Base-by-base conservation (phyloP, 2,888 invertebrate genomes). In the Dicranocentrus wangi region DNA sequence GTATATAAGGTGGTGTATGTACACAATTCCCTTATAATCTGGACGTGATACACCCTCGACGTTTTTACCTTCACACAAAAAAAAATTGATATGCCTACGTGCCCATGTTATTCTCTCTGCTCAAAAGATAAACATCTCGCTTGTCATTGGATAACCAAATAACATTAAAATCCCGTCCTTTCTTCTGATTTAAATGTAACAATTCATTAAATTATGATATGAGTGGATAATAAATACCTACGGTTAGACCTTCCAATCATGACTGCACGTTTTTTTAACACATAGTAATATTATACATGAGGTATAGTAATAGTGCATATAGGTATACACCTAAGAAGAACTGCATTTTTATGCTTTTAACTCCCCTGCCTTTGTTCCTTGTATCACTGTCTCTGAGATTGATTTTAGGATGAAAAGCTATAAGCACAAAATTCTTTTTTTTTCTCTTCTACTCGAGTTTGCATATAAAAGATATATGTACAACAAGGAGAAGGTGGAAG, bases 181-280 rank as follows among this genome's bases (percentile, higher is more conserved):
- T 60, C 21, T 39, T 77, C 68, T 69, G 76, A 77, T 77, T 68
- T 77, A 69, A 75, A 69, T 77, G 69, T 69, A 69, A 77, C 69
- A 77, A 75, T 75, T 66, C 75, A 75, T 75, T 75, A 75, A 75
- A 75, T 66, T 75, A 75, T 75, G 75, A 66, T 75, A 47, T 58
- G 43, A 75, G 43, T 55, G 55, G 65, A 66, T 66, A 75, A 75
- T 66, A 66, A 75, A 75, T 73, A 65, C 32, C 32, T 73, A 55
- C 25, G 27, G 60, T 55, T n/a, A 58, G 25, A 23, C 61, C 51
- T 61, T 47, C 61, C 21, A 51, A 72, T 72, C 71, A 72, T 72
- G 61, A 61, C 27, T 55, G 15, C 55, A 55, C 55, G 55, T 55
- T 55, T 55, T 39, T 39, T n/a, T 7, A 3, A 32, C 32, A 15